Percentiles rank a stretch among this genome's conserved stretches.
Evolutionary conservation across 2,113 vertebrate species (phyloP).

Genomic region (Phoxinus phoxinus): DNA sequence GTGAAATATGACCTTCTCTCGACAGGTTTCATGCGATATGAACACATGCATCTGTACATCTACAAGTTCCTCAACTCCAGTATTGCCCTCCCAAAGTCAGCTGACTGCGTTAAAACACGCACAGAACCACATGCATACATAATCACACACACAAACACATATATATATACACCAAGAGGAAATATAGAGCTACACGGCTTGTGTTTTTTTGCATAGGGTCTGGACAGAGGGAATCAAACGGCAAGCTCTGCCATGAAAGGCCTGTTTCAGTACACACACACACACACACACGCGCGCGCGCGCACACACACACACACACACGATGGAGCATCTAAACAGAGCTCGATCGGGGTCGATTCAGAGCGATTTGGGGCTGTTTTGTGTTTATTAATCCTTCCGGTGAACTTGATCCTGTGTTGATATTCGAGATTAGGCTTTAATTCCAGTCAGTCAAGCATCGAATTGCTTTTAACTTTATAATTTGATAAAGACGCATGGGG

Average conservation of each 20-base stretch:
- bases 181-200: constrained; percentile 55
- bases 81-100: neutral
- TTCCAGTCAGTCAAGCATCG: neutral
- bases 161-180: neutral
- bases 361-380: neutral
- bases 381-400: neutral
- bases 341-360: neutral
- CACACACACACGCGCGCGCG: neutral
- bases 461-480: neutral
- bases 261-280: constrained; percentile 52
- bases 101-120: constrained; percentile 6
- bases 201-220: constrained; percentile 63
- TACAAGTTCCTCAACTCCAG: neutral
- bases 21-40: neutral
- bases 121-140: constrained; percentile 33
- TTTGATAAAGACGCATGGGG: neutral
- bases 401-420: neutral
- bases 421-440: neutral
- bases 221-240: constrained; percentile 55
- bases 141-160: neutral
- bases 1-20: constrained; percentile 14
- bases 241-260: constrained; percentile 7
- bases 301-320: constrained; percentile 6
- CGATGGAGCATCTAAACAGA: constrained; percentile 31
- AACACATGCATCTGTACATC: neutral